A percentile compares a stretch with the other conserved stretches of the same genome.
Evolutionary conservation across 1,140 invertebrate species (phyloP).

Genomic region (Drosophila teissieri): DNA sequence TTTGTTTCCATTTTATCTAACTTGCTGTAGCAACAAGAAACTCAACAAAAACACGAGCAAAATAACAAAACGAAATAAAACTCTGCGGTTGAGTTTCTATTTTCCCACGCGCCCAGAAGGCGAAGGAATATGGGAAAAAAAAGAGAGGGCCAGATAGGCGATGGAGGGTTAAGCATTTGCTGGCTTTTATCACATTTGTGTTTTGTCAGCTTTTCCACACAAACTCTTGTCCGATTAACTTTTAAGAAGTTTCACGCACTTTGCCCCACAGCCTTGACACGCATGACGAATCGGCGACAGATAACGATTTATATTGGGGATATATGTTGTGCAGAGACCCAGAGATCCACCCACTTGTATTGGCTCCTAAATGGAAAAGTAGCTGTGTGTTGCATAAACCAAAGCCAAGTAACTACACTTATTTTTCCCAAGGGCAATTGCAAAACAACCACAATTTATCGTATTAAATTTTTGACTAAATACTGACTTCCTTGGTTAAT

Average conservation of each 20-base stretch:
- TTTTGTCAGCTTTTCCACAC: constrained; percentile 53
- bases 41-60: constrained; percentile 23
- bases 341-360: constrained; percentile 7
- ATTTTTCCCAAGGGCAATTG: too few species aligned
- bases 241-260: constrained; percentile 61
- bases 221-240: constrained; percentile 42
- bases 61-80: constrained; percentile 38
- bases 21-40: constrained; percentile 35
- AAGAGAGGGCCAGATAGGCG: constrained; percentile 1
- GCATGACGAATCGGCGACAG: constrained; percentile 43
- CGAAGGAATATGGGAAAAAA: constrained; percentile 38
- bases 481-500: constrained; percentile 6
- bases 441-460: too few species aligned
- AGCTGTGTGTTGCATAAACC: too few species aligned
- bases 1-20: constrained; percentile 49
- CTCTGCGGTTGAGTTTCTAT: constrained; percentile 59
- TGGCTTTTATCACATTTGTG: constrained; percentile 64
- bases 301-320: constrained; percentile 15
- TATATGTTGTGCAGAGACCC: background rate
- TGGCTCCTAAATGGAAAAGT: background rate
- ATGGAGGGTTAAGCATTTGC: constrained; percentile 40
- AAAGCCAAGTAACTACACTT: too few species aligned
- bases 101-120: constrained; percentile 53
- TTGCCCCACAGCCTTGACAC: constrained; percentile 36
- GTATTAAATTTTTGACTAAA: background rate